Conservation (phyloP, 2,113 vertebrate species). For the Arothron firmamentum region DNA sequence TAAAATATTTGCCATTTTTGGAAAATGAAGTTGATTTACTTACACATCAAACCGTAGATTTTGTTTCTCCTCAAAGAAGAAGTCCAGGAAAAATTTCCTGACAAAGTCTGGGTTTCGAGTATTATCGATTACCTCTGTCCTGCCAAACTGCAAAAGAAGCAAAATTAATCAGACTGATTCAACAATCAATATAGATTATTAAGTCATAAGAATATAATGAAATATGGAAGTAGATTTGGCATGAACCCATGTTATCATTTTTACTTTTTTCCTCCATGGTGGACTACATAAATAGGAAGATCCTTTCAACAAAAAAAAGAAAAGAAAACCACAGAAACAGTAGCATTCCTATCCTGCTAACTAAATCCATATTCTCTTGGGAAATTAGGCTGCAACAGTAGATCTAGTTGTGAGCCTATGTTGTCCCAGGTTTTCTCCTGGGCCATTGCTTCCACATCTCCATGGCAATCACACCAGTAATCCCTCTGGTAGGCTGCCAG, state of each 20-base stretch:
- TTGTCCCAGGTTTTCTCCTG: not conserved
- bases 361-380: too few relatives aligned
- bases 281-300: too few relatives aligned
- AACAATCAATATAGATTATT: conserved; percentile 14
- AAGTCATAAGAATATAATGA: not conserved
- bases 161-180: not conserved
- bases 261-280: too few relatives aligned
- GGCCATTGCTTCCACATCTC: conserved; percentile 45
- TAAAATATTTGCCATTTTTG: too few relatives aligned
- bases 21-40: conserved; percentile 60
- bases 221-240: not conserved
- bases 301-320: too few relatives aligned
- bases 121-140: conserved; percentile 82
- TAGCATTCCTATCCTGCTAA: too few relatives aligned
- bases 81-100: conserved; percentile 94
- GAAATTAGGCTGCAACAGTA: too few relatives aligned
- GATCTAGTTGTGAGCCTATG: too few relatives aligned
- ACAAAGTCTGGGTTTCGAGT: conserved; percentile 95
- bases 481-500: conserved; percentile 49
- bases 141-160: conserved; percentile 79
- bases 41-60: conserved; percentile 95
- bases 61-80: conserved; percentile 98
- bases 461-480: conserved; percentile 59
- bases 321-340: not conserved
- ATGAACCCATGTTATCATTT: too few relatives aligned